Base-by-base conservation (phyloP, 1,140 invertebrate species). In the Apis laboriosa region DNA sequence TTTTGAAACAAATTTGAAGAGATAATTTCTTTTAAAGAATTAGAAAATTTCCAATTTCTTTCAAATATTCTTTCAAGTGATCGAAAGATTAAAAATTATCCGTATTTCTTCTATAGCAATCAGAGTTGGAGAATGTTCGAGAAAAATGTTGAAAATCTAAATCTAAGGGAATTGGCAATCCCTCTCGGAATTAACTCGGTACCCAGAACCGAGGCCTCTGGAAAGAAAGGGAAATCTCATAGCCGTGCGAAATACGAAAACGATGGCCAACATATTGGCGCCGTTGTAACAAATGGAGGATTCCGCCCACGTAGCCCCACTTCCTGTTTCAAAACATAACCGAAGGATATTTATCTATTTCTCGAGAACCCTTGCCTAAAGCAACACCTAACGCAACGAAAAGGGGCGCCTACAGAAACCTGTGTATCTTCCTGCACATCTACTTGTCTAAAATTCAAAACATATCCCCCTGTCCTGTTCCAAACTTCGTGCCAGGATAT, bases 291-390 rank as follows among this genome's bases (percentile, higher is more conserved):
- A 58, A 28, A 72, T 56, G 73, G 34, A 43, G 64, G 79, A 92
- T 91, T 91, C 91, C 80, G 56, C 80, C 84, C 90, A 91, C 91
- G 90, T 91, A 90, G 79, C 77, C 67, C 66, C 73, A 88, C 90
- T 91, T 92, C 90, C 91, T 91, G 89, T 88, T 90, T 87, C 85
- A 81, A 66, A 43, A 43, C 34, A 56, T 28, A 77, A 83, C 53
- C 60, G 72, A 68, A 82, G 85, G 84, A 90, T 91, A 90, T 92
- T 92, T 92, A 92, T 91, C 88, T 89, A 86, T 88, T 90, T 90
- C 85, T 85, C 72, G 73, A 87, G n/a, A 68, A 90, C 90, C 87
- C 89, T 91, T 92, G 87, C 88, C 90, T 89, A 90, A 90, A 89
- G 74, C 86, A 91, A 90, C 88, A 89, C 81, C 87, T 90, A 80